These are phyloP conservation scores for Pionites leucogaster DNA, from an alignment of 2,113 vertebrate genomes.

Conservation along the genomic window DNA sequence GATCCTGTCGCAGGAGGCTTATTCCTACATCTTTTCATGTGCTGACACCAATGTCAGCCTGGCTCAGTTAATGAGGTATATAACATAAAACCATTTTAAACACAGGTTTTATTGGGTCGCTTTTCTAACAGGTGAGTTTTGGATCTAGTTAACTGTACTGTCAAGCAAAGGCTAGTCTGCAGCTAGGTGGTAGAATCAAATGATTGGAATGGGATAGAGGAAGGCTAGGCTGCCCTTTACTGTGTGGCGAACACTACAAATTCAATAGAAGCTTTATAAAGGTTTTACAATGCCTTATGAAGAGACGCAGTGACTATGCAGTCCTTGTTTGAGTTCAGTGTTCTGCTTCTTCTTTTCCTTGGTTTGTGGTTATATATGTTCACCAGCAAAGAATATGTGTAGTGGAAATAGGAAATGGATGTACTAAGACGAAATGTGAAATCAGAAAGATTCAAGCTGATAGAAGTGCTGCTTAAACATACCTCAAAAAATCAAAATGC, in stretches of 20 bases:
- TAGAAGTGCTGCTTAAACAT: background rate
- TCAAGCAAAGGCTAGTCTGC: background rate
- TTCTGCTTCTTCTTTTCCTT: background rate
- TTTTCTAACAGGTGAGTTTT: background rate
- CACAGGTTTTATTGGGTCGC: background rate
- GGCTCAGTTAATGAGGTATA: background rate
- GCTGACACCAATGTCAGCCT: background rate
- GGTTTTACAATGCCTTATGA: background rate
- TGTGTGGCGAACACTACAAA: background rate
- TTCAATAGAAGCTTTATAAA: background rate
- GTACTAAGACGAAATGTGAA: background rate
- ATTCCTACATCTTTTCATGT: background rate
- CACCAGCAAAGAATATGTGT: background rate
- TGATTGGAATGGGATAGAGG: background rate
- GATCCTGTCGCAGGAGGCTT: background rate
- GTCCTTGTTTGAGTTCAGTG: background rate
- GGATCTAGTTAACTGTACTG: background rate
- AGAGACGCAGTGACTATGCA: rapidly evolving
- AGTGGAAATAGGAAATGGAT: background rate
- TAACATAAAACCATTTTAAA: background rate
- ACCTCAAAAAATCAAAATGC: background rate
- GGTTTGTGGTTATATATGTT: background rate
- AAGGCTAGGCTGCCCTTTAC: background rate
- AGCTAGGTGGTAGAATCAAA: background rate
- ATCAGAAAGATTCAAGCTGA: background rate